Base-by-base conservation (phyloP, 2,888 invertebrate genomes). In the Aradus depressus region DNA sequence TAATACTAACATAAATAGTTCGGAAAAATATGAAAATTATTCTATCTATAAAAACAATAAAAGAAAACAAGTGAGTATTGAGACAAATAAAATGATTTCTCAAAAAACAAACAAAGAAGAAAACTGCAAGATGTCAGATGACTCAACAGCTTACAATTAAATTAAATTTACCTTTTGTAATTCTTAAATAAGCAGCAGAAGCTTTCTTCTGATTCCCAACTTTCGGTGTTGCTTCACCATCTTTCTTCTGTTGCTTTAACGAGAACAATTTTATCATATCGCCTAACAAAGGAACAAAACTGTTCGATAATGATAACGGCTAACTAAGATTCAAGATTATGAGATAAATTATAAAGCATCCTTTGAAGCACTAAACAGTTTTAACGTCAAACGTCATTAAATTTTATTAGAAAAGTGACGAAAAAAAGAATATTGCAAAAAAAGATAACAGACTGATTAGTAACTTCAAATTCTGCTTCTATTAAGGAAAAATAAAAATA, bases 231-330 rank as follows among this genome's bases (percentile, higher is more conserved):
- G 85, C 80, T 70, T 89, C 90, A 66, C 90, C 93, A 78, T 95
- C 93, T 77, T 95, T 95, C 75, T 93, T 92, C 74, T 95, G 92
- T 76, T 96, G 91, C 75, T 96, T 96, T 68, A 96, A 74, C 62
- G 95, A 92, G 78, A 96, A 96, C 73, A 96, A 78, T 79, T 93
- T 95, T 71, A 96, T 93, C 96, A 96, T 96, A 54, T 47, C 38
- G 47, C 38, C 47, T 16, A 21, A 28, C 8, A 28, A 28, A 8
- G 8, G 12, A 28, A n/a, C n/a, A n/a, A n/a, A n/a, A n/a, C n/a
- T n/a, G n/a, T n/a, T n/a, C n/a, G n/a, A n/a, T n/a, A n/a, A n/a
- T n/a, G n/a, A n/a, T n/a, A n/a, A n/a, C n/a, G n/a, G n/a, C n/a
- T n/a, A n/a, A n/a, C n/a, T n/a, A n/a, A n/a, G n/a, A n/a, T n/a